Conservation (phyloP, 2,797 vertebrate species). For the Chaunax sp. region DNA sequence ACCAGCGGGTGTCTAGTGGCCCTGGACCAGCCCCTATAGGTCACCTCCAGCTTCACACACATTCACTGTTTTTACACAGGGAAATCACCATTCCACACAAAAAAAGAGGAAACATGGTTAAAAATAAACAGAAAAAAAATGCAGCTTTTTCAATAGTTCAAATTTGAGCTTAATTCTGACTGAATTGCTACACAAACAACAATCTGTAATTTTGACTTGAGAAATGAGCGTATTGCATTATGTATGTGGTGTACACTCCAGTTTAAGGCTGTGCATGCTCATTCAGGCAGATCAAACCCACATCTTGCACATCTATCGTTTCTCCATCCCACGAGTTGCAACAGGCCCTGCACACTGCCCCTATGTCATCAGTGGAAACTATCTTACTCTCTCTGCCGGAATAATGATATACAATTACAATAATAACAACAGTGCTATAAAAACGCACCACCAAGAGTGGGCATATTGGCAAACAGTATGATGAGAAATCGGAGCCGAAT, state of each 20-base stretch:
- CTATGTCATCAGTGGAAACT: conserved; percentile 79
- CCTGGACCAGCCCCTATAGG: conserved; percentile 63
- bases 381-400: conserved; percentile 71
- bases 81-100: not conserved
- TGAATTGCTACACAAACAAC: not conserved
- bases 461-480: conserved; percentile 33
- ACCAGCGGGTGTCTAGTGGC: conserved; percentile 76
- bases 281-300: conserved; percentile 65
- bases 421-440: conserved; percentile 74
- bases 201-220: not conserved
- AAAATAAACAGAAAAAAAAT: conserved; percentile 1
- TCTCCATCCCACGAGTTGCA: conserved; percentile 68
- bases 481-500: conserved; percentile 48
- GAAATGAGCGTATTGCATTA: not conserved
- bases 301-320: conserved; percentile 62
- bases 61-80: conserved; percentile 5
- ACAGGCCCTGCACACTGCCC: conserved; percentile 77
- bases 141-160: conserved; percentile 3
- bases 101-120: conserved; percentile 7
- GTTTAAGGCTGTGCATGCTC: conserved; percentile 44
- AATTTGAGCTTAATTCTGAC: not conserved
- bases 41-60: conserved; percentile 51
- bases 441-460: conserved; percentile 45
- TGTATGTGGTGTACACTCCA: conserved; percentile 1
- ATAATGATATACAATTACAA: conserved; percentile 86